These are phyloP conservation scores for Smittia sp. DNA, from an alignment of 2,888 invertebrate genomes.

Conservation along the genomic window DNA sequence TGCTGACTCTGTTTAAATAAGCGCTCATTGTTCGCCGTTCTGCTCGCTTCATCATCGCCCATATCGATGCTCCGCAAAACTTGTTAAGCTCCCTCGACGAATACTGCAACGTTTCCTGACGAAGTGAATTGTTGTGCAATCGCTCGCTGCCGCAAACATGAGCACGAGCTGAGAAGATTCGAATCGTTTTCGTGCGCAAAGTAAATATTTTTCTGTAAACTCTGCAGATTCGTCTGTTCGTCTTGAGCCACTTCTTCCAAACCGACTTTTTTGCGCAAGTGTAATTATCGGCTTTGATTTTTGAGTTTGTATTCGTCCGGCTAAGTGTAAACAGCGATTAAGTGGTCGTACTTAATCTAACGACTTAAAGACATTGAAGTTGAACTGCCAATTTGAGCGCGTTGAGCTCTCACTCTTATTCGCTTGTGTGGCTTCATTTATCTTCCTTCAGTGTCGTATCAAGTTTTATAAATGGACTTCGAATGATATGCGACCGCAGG, in stretches of 20 bases:
- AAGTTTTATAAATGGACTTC: neutral
- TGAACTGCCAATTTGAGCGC: neutral
- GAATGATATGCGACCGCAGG: neutral
- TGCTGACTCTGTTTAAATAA: neutral
- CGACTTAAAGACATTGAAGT: neutral
- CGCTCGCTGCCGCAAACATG: neutral
- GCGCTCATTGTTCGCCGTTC: neutral
- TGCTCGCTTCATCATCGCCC: neutral
- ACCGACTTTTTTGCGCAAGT: neutral
- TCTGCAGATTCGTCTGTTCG: neutral
- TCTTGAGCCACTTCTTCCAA: neutral
- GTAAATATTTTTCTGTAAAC: neutral
- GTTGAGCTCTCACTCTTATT: neutral
- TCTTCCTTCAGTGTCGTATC: neutral
- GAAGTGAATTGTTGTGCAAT: conserved; percentile 18
- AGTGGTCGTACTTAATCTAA: conserved; percentile 13
- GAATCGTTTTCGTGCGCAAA: neutral
- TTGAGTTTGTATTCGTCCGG: neutral
- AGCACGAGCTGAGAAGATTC: conserved; percentile 5
- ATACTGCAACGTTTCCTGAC: neutral
- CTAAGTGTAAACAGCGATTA: neutral
- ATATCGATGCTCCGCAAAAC: neutral
- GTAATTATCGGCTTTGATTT: conserved; percentile 6
- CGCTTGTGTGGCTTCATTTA: neutral
- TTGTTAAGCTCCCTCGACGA: neutral